These are phyloP conservation scores for Carollia perspicillata DNA, from an alignment of 2,113 vertebrate species.

Conservation along the genomic window DNA sequence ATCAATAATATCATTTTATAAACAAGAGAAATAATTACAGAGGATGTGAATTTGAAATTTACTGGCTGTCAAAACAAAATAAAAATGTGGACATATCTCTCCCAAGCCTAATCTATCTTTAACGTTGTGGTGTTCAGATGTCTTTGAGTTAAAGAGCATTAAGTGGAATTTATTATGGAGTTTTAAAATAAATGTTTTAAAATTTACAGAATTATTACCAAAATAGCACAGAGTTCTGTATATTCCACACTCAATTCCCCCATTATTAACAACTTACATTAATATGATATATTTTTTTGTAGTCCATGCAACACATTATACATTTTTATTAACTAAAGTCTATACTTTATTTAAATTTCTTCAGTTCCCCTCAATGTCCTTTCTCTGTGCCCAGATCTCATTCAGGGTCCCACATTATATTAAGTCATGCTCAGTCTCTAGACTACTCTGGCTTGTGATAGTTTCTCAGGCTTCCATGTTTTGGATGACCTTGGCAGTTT, in stretches of 20 bases:
- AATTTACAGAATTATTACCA: not conserved
- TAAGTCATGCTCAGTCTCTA: too few species aligned
- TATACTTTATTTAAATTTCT: too few species aligned
- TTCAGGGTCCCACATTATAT: too few species aligned
- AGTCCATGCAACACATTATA: not conserved
- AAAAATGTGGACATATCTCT: not conserved
- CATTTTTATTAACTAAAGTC: too few species aligned
- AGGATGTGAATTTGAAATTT: not conserved
- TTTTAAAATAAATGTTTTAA: not conserved
- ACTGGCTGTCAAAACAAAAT: not conserved
- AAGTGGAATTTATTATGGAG: not conserved
- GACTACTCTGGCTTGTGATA: too few species aligned
- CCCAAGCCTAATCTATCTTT: not conserved
- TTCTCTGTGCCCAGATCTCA: too few species aligned
- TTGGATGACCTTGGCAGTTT: too few species aligned
- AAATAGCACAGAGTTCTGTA: not conserved
- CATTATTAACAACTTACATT: not conserved
- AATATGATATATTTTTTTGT: not conserved
- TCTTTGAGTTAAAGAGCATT: not conserved
- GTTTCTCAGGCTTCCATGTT: too few species aligned
- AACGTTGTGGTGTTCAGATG: not conserved
- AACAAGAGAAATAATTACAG: not conserved
- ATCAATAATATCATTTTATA: not conserved
- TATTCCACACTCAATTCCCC: not conserved
- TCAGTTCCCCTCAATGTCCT: too few species aligned